Conservation (phyloP, 2,797 vertebrate genomes). For the Acridotheres tristis region DNA sequence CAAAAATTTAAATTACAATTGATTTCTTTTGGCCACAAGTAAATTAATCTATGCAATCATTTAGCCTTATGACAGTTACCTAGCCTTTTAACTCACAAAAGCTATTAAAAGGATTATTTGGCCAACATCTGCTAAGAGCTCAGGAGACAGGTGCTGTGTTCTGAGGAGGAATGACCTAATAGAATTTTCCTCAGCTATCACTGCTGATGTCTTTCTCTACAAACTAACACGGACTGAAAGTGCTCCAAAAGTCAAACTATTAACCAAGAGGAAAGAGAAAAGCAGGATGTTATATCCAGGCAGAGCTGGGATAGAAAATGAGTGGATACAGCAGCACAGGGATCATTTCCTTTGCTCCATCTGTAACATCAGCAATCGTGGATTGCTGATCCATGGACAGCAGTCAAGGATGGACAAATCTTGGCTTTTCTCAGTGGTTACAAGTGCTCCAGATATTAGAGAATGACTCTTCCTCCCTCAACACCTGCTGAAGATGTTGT, state of each 20-base stretch:
- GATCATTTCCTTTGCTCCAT: neutral
- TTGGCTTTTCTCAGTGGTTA: neutral
- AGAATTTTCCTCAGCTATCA: conserved; percentile 40
- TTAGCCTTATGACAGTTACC: conserved; percentile 66
- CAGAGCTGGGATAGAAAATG: neutral
- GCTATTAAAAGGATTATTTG: conserved; percentile 70
- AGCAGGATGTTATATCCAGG: neutral
- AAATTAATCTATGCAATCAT: conserved; percentile 65
- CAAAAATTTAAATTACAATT: conserved; percentile 69
- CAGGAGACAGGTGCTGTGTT: conserved; percentile 41
- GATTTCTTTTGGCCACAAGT: conserved; percentile 59
- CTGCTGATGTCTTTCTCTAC: conserved; percentile 22
- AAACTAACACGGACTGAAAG: neutral
- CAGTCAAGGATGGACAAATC: neutral
- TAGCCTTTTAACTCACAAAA: conserved; percentile 61
- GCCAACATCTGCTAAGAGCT: conserved; percentile 55
- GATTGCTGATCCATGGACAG: neutral
- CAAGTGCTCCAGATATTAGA: rapidly evolving
- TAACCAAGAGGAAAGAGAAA: neutral
- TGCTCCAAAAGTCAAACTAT: neutral
- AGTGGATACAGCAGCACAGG: neutral
- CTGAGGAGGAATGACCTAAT: conserved; percentile 54
- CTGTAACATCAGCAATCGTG: neutral
- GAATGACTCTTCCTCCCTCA: neutral
- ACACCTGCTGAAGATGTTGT: neutral